Base-by-base conservation (phyloP, 30 jellyfish, hydroid and myxozoan species). In the Turritopsis rubra region DNA sequence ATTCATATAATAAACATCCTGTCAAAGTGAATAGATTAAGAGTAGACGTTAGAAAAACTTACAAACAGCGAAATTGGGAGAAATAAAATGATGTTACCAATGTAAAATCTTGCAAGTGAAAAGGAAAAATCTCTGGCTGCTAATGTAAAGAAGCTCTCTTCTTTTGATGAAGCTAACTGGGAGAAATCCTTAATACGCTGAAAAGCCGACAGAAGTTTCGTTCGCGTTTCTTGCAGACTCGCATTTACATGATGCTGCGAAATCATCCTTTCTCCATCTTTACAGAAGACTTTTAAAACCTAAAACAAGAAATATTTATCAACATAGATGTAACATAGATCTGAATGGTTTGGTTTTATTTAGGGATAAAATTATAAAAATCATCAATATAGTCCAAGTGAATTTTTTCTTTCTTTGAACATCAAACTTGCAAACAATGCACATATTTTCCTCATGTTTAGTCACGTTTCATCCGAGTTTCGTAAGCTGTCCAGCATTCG, bases 41-140 rank as follows among this genome's bases (percentile, higher is more conserved):
- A 3, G 60, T n/a, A n/a, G n/a, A n/a, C n/a, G n/a, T n/a, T n/a
- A n/a, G n/a, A n/a, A n/a, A n/a, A n/a, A n/a, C n/a, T n/a, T n/a
- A n/a, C n/a, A n/a, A n/a, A n/a, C n/a, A n/a, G n/a, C n/a, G n/a
- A n/a, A n/a, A n/a, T n/a, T n/a, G n/a, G n/a, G n/a, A n/a, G n/a
- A n/a, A n/a, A n/a, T n/a, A n/a, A n/a, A n/a, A n/a, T n/a, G n/a
- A 8, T 23, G 82, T 8, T 71, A 82, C 88, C 96, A 21, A 92
- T 88, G 52, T 92, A 92, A 73, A 88, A 66, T 72, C 96, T 91
- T 29, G 96, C 96, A 30, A 88, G 72, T 70, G 95, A 82, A 54
- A 60, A 74, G 1, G 98, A 80, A 20, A 87, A 85, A 79, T 92
- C 98, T 80, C 98, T 30, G 0, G 98, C 98, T 21, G 98, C 90